Conservation (phyloP, 2,888 invertebrate species). For the Carabus problematicus region DNA sequence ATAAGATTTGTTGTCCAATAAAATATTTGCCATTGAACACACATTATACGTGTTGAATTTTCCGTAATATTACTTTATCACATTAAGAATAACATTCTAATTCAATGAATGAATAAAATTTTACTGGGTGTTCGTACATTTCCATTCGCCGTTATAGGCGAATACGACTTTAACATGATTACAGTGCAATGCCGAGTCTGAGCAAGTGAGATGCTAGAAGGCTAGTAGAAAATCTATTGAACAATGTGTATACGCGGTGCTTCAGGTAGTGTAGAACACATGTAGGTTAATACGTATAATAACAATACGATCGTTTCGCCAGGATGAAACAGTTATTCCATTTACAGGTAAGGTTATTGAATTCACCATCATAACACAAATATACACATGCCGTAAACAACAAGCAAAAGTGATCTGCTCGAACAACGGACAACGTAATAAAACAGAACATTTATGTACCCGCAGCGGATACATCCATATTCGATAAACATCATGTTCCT, state of each 20-base stretch:
- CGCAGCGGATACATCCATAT: slow-evolving; percentile 31
- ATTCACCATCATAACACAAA: slow-evolving; percentile 31
- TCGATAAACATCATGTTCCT: slow-evolving; percentile 29
- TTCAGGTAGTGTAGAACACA: background rate
- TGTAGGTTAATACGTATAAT: slow-evolving; percentile 23
- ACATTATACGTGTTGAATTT: background rate
- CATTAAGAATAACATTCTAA: too few species aligned
- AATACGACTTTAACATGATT: too few species aligned
- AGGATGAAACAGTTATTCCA: slow-evolving; percentile 22
- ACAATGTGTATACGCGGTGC: too few species aligned
- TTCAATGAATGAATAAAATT: too few species aligned
- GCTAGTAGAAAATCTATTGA: too few species aligned
- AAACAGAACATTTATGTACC: slow-evolving; percentile 38
- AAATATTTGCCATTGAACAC: background rate
- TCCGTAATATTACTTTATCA: too few species aligned
- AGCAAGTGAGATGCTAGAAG: too few species aligned
- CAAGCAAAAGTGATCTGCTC: slow-evolving; percentile 27
- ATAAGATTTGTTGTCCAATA: slow-evolving; percentile 9
- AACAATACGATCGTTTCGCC: slow-evolving; percentile 17
- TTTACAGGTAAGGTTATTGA: slow-evolving; percentile 34
- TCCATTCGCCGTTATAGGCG: too few species aligned
- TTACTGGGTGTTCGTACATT: too few species aligned
- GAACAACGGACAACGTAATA: slow-evolving; percentile 30
- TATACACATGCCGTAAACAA: slow-evolving; percentile 27
- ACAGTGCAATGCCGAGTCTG: too few species aligned